Conservation (phyloP, 2,888 invertebrate genomes). For the Dicyrtoma fusca region DNA sequence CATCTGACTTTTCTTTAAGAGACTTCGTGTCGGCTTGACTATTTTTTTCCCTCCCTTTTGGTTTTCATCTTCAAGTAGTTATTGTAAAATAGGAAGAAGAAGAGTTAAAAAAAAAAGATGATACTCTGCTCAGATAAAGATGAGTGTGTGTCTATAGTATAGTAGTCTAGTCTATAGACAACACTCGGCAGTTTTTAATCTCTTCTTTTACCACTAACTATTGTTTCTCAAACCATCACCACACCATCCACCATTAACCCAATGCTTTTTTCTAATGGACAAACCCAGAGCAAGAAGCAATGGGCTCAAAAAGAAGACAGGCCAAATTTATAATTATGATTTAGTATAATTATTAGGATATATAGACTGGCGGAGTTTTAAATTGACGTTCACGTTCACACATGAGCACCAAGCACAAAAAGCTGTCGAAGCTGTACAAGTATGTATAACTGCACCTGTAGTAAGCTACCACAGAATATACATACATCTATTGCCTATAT, state of each 20-base stretch:
- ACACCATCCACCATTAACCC: no score
- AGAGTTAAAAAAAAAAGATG: background rate
- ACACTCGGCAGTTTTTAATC: background rate
- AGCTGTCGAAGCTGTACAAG: no score
- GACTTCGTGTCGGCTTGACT: background rate
- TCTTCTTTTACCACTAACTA: background rate
- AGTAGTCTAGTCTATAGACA: background rate
- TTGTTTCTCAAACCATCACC: no score
- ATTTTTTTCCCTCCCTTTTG: no score
- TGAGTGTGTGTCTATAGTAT: background rate
- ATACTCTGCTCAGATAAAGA: background rate
- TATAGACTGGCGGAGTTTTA: background rate
- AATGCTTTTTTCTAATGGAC: no score
- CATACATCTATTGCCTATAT: no score
- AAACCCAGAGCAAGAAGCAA: no score
- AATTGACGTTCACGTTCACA: slow-evolving; percentile 28
- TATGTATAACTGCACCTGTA: no score
- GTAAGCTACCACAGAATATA: no score
- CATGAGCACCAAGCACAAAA: slow-evolving; percentile 19
- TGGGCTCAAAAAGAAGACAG: no score
- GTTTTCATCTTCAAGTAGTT: no score
- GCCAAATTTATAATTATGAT: slow-evolving; percentile 28
- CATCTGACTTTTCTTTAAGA: background rate
- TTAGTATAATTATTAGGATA: background rate
- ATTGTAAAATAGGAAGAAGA: background rate